These are phyloP conservation scores for Pristionchus mayeri DNA, from an alignment of 2,888 invertebrate species.

Conservation along the genomic window DNA sequence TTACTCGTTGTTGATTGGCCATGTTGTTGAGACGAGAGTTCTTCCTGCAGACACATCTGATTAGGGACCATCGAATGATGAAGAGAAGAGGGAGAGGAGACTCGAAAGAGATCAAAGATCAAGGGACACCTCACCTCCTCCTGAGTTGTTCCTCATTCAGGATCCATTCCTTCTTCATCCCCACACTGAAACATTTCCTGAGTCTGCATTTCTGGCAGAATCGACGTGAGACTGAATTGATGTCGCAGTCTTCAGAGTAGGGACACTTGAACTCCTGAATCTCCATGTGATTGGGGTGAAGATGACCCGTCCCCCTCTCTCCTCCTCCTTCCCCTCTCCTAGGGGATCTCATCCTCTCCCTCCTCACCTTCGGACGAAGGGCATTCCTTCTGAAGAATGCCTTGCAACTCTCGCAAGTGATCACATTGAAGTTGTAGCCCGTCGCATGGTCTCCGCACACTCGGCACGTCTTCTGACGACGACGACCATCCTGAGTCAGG, in stretches of 20 bases:
- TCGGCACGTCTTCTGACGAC: conserved; percentile 72
- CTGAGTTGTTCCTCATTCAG: conserved; percentile 90
- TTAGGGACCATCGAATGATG: no score
- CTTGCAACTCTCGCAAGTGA: conserved; percentile 88
- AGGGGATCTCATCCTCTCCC: not conserved
- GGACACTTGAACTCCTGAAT: conserved; percentile 75
- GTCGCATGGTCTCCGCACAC: conserved; percentile 75
- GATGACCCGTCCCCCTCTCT: not conserved
- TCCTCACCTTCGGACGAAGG: conserved; percentile 85
- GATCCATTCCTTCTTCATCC: conserved; percentile 97
- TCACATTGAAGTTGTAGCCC: conserved; percentile 75
- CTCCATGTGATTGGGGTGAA: not conserved
- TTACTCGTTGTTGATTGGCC: conserved; percentile 50
- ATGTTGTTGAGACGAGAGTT: conserved; percentile 73
- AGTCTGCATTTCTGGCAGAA: conserved; percentile 97
- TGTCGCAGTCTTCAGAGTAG: conserved; percentile 74
- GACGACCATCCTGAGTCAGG: conserved; percentile 57
- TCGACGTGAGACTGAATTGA: conserved; percentile 78
- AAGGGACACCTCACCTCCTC: conserved; percentile 56
- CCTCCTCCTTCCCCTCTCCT: not conserved
- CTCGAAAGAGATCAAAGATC: not conserved
- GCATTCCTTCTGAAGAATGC: conserved; percentile 96
- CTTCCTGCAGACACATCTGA: conserved; percentile 57
- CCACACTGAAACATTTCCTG: conserved; percentile 88
- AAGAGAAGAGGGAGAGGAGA: not conserved